phyloP scores from a whole-genome alignment of 2,888 invertebrate species.

The Drosophila yooni region DNA sequence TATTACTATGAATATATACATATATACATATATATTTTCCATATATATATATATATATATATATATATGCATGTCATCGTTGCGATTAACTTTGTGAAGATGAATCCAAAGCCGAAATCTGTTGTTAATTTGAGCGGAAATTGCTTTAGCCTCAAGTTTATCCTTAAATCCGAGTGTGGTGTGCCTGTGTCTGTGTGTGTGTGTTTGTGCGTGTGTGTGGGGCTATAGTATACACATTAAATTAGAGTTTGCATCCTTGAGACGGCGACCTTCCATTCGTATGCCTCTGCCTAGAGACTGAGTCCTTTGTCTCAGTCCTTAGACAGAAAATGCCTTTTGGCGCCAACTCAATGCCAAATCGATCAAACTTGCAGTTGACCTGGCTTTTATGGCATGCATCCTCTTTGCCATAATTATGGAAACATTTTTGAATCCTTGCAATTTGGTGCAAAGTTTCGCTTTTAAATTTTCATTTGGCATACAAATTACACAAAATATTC shows the following conservation, averaged over 20 bases:
- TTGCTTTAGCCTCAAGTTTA: constrained; percentile 9
- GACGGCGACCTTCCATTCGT: constrained; percentile 25
- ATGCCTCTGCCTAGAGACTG: constrained; percentile 46
- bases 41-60: background rate
- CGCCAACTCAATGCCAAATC: constrained; percentile 58
- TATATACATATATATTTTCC: background rate
- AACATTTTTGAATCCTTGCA: constrained; percentile 12
- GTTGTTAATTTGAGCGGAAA: constrained; percentile 14
- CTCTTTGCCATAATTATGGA: constrained; percentile 16
- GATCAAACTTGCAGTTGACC: constrained; percentile 69
- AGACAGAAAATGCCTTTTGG: constrained; percentile 13
- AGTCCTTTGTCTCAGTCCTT: constrained; percentile 33
- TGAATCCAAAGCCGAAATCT: constrained; percentile 3
- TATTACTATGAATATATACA: constrained; percentile 1
- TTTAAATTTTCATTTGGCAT: background rate
- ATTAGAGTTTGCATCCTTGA: constrained; percentile 26
- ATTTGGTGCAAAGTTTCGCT: constrained; percentile 22
- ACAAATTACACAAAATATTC: constrained; percentile 12
- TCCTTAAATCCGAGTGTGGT: background rate
- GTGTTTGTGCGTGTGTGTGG: background rate
- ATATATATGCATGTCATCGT: background rate
- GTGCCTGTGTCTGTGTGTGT: background rate
- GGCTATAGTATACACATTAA: constrained; percentile 27
- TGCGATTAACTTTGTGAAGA: constrained; percentile 11
- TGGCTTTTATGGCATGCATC: constrained; percentile 16